These are phyloP conservation scores for Talpa occidentalis DNA, from an alignment of 2,113 vertebrate genomes.

Conservation along the genomic window DNA sequence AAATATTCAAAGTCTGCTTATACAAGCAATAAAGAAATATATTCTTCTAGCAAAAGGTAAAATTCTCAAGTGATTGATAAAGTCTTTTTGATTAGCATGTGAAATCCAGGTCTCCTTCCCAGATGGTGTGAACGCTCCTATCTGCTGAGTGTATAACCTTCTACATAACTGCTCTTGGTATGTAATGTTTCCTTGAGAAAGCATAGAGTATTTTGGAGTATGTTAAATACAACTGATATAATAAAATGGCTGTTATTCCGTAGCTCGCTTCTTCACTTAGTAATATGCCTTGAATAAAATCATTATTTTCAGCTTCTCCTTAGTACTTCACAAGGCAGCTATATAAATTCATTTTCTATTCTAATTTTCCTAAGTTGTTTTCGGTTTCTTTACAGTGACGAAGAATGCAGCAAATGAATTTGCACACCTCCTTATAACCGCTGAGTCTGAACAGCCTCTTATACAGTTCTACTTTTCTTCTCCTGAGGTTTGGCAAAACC, in stretches of 20 bases:
- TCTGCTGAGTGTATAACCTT: not conserved
- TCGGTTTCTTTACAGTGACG: not conserved
- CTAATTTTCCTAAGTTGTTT: not conserved
- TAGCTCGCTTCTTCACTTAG: not conserved
- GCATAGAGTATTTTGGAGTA: not conserved
- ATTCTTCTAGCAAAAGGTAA: constrained; percentile 9
- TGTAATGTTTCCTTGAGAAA: not conserved
- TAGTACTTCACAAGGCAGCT: not conserved
- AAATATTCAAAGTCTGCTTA: constrained; percentile 28
- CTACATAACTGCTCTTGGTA: not conserved
- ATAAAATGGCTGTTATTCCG: not conserved
- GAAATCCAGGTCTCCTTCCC: not conserved
- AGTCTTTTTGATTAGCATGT: not conserved
- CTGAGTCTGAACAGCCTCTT: not conserved
- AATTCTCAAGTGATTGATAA: not conserved
- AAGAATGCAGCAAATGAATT: not conserved
- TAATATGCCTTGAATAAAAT: not conserved
- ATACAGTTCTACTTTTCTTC: not conserved
- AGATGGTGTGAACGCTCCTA: not conserved
- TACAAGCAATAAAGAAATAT: not conserved
- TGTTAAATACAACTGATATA: not conserved
- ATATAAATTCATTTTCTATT: constrained; percentile 12
- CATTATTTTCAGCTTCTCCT: constrained; percentile 17
- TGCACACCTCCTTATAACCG: not conserved
- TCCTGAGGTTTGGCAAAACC: not conserved